Base-by-base conservation (phyloP, 1,140 invertebrate genomes). In the Drosophila tropicalis region DNA sequence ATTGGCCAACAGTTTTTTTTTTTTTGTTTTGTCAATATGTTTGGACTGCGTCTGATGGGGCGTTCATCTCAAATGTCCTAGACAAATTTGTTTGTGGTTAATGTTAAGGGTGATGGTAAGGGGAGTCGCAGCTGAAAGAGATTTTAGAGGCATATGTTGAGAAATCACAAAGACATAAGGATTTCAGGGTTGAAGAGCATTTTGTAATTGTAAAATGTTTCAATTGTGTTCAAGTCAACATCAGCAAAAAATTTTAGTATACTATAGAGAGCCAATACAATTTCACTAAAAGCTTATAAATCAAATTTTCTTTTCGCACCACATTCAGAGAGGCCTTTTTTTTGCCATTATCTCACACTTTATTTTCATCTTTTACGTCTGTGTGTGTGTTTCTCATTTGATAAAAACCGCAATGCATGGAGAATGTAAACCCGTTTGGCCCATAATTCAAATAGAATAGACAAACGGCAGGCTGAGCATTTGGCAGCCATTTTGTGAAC, bases 41-140 rank as follows among this genome's bases (percentile, higher is more conserved):
- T 79, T 32, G 67, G 41, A 54, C 72, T 55, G 76, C 62, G 22
- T 40, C 67, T 71, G 69, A 65, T 60, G 72, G 74, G 67, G 67
- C 62, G 63, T 74, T 71, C 77, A 73, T 81, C 75, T 81, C 67
- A 25, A 61, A 82, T 79, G 83, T 89, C 83, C 79, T 89, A 87
- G 84, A 87, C 84, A 83, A 87, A 87, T 87, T 87, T 83, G 83
- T 89, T 78, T 87, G 83, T 82, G 84, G 84, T 87, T 87, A 84
- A 55, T 41, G 12, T 15, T 17, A 5, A 12, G 25, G 32, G 29
- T 12, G 17, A n/a, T n/a, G n/a, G n/a, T n/a, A 3, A 25, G 22
- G 41, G 62, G 19, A 51, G 40, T 62, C 57, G 17, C 60, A 61
- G 62, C 67, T 56, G 41, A 47, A 47, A 6, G 1, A 17, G 44